Base-by-base conservation (phyloP, 2,797 vertebrate species). In the Anas acuta region DNA sequence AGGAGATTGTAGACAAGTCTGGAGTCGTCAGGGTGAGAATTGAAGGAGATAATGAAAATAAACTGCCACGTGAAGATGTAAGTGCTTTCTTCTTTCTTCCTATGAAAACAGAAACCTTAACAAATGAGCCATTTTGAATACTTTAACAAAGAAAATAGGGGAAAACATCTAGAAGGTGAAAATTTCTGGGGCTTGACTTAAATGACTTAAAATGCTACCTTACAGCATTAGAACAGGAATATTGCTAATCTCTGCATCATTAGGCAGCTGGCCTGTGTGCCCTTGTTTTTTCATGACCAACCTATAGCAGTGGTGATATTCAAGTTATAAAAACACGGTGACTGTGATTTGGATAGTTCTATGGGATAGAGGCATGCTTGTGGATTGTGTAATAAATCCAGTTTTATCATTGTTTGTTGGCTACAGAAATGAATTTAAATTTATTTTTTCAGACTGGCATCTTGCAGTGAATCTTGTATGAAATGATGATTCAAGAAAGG, bases 1-100 rank as follows among this genome's bases (percentile, higher is more conserved):
- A 99, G 97, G 99, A 99, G 98, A 99, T 99, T 73, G 99, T 99
- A 96, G 99, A 99, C 97, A 99, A 99, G 97, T 99, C 99, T 43
- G 99, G 99, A 66, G 99, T 99, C 80, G 99, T 99, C 95, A 98
- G 99, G 95, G 99, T 99, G 95, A 98, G 98, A 97, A 99, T 99
- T 96, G 99, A 99, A 98, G 99, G 99, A 89, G 99, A 99, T 97
- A 99, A 99, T 54, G 99, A 99, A 98, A 99, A 98, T 98, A 99
- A 99, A 96, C 98, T 98, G 86, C 98, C 99, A 53, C 98, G 99
- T 96, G 99, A 99, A 97, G 99, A 99, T 81, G 99, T 99, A 97
- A 98, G 99, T 97, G 91, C 35, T 92, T 95, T 6, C 51, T 73
- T 77, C 51, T 70, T 62, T 57, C 49, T 79, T 95, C 47, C 32